These are phyloP conservation scores for Drosophila erecta DNA, from an alignment of 1,140 invertebrate species.

Conservation along the genomic window DNA sequence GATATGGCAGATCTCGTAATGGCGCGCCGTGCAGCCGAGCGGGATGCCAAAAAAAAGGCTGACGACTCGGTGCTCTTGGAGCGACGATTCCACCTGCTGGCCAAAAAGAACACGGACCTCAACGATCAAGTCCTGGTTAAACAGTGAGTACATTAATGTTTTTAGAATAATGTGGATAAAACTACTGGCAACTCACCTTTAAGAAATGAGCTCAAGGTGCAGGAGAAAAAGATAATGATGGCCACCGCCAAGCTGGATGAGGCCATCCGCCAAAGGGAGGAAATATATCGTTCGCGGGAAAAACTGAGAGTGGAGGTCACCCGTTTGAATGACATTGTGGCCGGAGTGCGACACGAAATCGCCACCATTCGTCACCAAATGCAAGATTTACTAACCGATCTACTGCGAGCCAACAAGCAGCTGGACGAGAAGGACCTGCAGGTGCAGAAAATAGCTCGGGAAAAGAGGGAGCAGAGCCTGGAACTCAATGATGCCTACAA, in stretches of 20 bases:
- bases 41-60: slow-evolving; percentile 37
- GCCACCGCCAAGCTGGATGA: slow-evolving; percentile 27
- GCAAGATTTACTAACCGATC: slow-evolving; percentile 8
- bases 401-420: slow-evolving; percentile 5
- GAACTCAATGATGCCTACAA: slow-evolving; percentile 42
- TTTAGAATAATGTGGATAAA: not conserved
- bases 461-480: slow-evolving; percentile 23
- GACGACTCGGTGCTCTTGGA: slow-evolving; percentile 15
- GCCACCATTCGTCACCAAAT: slow-evolving; percentile 7
- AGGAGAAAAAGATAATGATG: slow-evolving; percentile 25
- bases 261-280: slow-evolving; percentile 13
- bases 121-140: not conserved
- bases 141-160: slow-evolving; percentile 16
- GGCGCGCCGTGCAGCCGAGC: not conserved
- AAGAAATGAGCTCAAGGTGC: slow-evolving; percentile 30
- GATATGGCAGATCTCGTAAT: not conserved
- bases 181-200: not conserved
- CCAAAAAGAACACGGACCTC: slow-evolving; percentile 45
- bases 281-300: slow-evolving; percentile 6
- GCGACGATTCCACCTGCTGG: slow-evolving; percentile 42
- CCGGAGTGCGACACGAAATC: slow-evolving; percentile 28
- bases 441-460: slow-evolving; percentile 24
- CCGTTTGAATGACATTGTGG: slow-evolving; percentile 20
- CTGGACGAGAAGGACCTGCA: slow-evolving; percentile 22
- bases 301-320: slow-evolving; percentile 30